These are phyloP conservation scores for Cossypha heuglini DNA, from an alignment of 2,797 vertebrate species.

Conservation along the genomic window DNA sequence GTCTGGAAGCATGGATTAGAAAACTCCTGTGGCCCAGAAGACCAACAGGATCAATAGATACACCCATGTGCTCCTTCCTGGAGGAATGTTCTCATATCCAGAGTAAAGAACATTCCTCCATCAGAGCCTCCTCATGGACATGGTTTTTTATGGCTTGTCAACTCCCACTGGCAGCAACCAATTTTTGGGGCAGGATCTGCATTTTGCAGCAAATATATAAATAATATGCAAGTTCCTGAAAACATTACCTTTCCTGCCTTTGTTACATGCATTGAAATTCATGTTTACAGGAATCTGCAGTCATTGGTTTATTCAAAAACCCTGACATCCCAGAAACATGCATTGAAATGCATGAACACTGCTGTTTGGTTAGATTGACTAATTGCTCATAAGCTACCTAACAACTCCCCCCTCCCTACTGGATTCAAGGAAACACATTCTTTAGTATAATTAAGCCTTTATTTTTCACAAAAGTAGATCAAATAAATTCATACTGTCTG, in stretches of 20 bases:
- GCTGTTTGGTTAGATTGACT: background rate
- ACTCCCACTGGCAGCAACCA: background rate
- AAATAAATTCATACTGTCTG: slow-evolving; percentile 13
- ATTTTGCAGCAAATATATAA: background rate
- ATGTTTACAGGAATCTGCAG: background rate
- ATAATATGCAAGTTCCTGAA: background rate
- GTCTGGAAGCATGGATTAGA: background rate
- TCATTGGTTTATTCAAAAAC: background rate
- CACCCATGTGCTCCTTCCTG: background rate
- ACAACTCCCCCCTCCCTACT: background rate
- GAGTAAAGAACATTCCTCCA: background rate
- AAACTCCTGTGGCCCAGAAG: background rate
- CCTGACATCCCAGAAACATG: background rate
- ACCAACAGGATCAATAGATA: background rate
- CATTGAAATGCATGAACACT: background rate
- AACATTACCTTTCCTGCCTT: background rate
- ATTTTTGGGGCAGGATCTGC: background rate
- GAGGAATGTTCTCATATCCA: background rate
- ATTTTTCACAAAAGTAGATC: background rate
- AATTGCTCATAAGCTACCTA: background rate
- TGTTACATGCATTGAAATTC: background rate
- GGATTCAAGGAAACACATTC: background rate
- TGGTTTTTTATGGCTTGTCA: background rate
- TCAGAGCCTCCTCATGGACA: background rate
- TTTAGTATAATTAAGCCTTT: slow-evolving; percentile 10